Base-by-base conservation (phyloP, 2,888 invertebrate genomes). In the Apoderus coryli region DNA sequence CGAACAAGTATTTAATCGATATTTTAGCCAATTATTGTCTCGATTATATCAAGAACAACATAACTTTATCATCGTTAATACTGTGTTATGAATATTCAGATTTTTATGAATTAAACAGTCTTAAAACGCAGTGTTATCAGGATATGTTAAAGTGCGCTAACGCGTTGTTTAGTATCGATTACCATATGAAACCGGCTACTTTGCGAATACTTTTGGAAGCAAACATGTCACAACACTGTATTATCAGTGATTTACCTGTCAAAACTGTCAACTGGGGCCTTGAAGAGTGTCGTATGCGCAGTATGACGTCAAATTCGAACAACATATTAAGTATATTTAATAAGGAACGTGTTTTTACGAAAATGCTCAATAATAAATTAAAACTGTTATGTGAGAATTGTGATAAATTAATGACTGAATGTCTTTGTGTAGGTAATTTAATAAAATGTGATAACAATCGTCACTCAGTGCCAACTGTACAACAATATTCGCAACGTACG, bases 1-100 rank as follows among this genome's bases (percentile, higher is more conserved):
- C 70, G 14, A 67, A 69, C 44, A 76, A 74, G 53, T 76, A 76
- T 52, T 56, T 75, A 45, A 47, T 76, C 22, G 63, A 65, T 36
- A 59, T 63, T 44, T 53, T 72, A 25, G 54, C 55, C 34, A 56
- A 63, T 22, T 46, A 59, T 31, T 73, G 72, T 46, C 52, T 65
- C 34, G 48, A 58, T 29, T 69, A 65, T 43, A 63, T 75, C 32
- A 51, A 61, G 43, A 54, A 59, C 27, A 65, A 69, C 47, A 53
- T 70, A 19, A 64, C 62, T 48, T 61, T 71, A 41, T 63, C 62
- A 38, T 70, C 67, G 60, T 64, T 71, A 9, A 57, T 68, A 32
- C 56, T 67, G 35, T 60, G 69, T 34, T 63, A 71, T 31, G 71
- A 70, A 48, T 71, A 70, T 46, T 67, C 72, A 10, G 67, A 69